A percentile compares a stretch with the other conserved stretches of the same genome.
Conservation (phyloP, 2,888 invertebrate species). For the Drosophila suboccidentalis region DNA sequence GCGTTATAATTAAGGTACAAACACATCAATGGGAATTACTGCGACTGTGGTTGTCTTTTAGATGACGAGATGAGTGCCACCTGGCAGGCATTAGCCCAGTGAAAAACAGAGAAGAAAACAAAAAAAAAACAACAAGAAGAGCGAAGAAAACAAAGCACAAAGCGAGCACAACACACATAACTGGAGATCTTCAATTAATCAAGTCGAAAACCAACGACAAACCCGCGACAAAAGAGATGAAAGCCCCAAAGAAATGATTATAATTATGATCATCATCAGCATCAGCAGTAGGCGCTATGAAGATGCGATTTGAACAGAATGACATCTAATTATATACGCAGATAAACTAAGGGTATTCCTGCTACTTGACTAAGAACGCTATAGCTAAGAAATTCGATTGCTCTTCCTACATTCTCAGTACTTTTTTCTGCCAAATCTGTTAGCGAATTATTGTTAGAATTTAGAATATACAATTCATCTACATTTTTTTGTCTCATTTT, state of each 20-base stretch:
- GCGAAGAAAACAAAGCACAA: slow-evolving; percentile 27
- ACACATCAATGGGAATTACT: slow-evolving; percentile 49
- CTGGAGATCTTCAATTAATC: slow-evolving; percentile 65
- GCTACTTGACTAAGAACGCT: not conserved
- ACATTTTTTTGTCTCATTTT: not conserved
- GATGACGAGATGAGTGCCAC: slow-evolving; percentile 55
- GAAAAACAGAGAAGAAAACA: slow-evolving; percentile 9
- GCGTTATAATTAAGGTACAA: slow-evolving; percentile 75
- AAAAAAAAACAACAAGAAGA: slow-evolving; percentile 11
- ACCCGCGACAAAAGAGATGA: slow-evolving; percentile 61
- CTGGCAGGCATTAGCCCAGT: slow-evolving; percentile 62
- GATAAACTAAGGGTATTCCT: not conserved
- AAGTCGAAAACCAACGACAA: slow-evolving; percentile 62
- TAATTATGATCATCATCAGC: slow-evolving; percentile 9
- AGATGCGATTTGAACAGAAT: slow-evolving; percentile 43
- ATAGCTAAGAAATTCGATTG: not conserved
- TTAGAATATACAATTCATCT: not conserved
- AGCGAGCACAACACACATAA: slow-evolving; percentile 17
- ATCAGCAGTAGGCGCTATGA: slow-evolving; percentile 43
- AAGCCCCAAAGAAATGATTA: slow-evolving; percentile 36
- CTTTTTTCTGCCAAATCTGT: no score
- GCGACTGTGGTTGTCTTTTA: slow-evolving; percentile 14
- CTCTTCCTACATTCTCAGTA: no score
- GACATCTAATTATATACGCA: slow-evolving; percentile 39
- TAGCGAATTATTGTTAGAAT: no score